phyloP scores from a whole-genome alignment of 2,113 vertebrate genomes.

The Opisthocomus hoazin region DNA sequence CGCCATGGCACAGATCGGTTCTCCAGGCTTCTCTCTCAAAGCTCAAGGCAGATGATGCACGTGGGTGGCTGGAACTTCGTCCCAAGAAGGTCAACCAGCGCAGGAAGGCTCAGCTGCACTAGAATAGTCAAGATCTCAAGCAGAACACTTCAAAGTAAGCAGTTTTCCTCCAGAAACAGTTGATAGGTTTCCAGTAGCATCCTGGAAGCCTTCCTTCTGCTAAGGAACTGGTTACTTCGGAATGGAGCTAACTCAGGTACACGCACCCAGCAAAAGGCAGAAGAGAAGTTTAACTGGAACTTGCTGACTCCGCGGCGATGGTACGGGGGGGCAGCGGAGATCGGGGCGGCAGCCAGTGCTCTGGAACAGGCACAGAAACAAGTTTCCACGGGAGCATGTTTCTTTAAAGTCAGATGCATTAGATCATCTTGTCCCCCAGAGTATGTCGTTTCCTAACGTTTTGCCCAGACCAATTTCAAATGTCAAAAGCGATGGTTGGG shows the following conservation, averaged over 20 bases:
- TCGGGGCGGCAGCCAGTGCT: not conserved
- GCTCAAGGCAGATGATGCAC: fast-evolving
- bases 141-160: not conserved
- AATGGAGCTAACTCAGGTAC: not conserved
- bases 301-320: not conserved
- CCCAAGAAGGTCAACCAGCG: not conserved
- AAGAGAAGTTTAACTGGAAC: not conserved
- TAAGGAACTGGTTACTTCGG: not conserved
- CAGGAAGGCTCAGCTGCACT: not conserved
- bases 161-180: not conserved
- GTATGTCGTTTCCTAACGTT: constrained; percentile 40
- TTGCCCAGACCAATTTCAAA: constrained; percentile 22
- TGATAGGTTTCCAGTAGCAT: not conserved
- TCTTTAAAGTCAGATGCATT: constrained; percentile 19
- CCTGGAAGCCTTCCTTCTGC: not conserved
- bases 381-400: not conserved
- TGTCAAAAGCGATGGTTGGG: not conserved
- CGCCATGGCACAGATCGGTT: not conserved
- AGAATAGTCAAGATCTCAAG: not conserved
- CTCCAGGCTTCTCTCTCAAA: not conserved
- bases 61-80: not conserved
- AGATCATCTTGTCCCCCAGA: constrained; percentile 30
- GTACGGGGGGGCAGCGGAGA: not conserved
- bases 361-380: not conserved
- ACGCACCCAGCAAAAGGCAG: not conserved